These are phyloP conservation scores for Troglohyphantes excavatus DNA, from an alignment of 2,888 invertebrate species.

Conservation along the genomic window DNA sequence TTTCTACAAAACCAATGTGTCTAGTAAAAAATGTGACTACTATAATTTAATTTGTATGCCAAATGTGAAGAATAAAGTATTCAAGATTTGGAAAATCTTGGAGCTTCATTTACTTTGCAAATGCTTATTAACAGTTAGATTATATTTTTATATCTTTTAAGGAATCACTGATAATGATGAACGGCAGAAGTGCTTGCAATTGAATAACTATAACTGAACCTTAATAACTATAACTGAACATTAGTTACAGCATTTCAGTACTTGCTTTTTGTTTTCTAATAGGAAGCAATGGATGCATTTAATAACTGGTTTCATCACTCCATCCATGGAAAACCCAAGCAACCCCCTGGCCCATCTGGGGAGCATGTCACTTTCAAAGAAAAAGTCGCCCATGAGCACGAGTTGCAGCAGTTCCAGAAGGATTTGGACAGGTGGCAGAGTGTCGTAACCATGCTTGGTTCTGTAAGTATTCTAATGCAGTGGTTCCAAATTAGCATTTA, in stretches of 20 bases:
- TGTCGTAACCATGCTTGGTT: constrained; percentile 81
- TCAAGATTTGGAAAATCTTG: too few species aligned
- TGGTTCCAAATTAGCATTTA: too few species aligned
- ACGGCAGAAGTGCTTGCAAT: constrained; percentile 82
- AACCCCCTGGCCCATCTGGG: constrained; percentile 81
- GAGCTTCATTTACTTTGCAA: neutral
- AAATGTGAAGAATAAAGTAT: too few species aligned
- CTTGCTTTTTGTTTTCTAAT: constrained; percentile 78
- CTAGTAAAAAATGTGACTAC: too few species aligned
- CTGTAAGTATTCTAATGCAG: constrained; percentile 84
- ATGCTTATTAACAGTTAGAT: too few species aligned
- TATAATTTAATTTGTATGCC: too few species aligned
- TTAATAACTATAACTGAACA: neutral
- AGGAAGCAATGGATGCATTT: constrained; percentile 92
- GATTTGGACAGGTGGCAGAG: constrained; percentile 87
- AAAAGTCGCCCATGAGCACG: constrained; percentile 93
- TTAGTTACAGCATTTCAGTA: neutral
- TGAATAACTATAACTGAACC: neutral
- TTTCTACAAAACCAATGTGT: too few species aligned
- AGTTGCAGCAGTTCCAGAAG: constrained; percentile 89
- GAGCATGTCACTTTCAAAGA: constrained; percentile 88
- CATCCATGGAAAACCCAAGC: constrained; percentile 89
- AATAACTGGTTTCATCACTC: constrained; percentile 93
- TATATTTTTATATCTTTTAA: constrained; percentile 66
- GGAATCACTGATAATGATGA: constrained; percentile 82